These are phyloP conservation scores for Myotis yumanensis DNA, from an alignment of 2,113 vertebrate genomes.

Conservation along the genomic window DNA sequence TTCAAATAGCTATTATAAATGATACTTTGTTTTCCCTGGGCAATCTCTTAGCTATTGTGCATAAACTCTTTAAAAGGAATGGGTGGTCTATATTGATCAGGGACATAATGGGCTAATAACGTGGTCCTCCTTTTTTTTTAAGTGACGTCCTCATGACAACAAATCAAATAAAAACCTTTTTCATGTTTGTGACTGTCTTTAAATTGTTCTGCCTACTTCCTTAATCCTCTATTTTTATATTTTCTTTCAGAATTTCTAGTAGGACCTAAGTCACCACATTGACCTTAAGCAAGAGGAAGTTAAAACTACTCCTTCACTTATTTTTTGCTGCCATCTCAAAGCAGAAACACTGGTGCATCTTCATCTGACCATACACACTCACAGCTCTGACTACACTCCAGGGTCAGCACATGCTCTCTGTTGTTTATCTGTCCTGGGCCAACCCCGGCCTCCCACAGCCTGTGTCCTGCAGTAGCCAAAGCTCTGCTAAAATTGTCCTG, in stretches of 20 bases:
- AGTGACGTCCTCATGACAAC: conserved; percentile 39
- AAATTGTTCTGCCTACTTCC: background rate
- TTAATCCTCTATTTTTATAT: conserved; percentile 14
- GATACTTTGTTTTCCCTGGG: conserved; percentile 69
- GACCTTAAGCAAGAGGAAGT: conserved; percentile 25
- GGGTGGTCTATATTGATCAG: conserved; percentile 67
- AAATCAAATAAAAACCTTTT: conserved; percentile 26
- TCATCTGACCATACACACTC: background rate
- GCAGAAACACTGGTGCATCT: background rate
- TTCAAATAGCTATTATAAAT: conserved; percentile 79
- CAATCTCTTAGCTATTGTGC: conserved; percentile 59
- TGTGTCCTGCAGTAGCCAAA: background rate
- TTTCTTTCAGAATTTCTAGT: background rate
- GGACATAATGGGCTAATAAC: conserved; percentile 46
- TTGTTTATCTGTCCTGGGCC: too few relatives aligned
- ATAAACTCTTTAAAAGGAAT: conserved; percentile 69
- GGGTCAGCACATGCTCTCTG: background rate
- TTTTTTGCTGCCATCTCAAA: background rate
- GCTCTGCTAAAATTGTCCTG: background rate
- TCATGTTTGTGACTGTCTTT: background rate
- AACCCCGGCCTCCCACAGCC: background rate
- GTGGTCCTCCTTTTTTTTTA: conserved; percentile 21
- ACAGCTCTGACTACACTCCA: too few relatives aligned
- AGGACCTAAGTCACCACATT: background rate
- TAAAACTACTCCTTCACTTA: background rate